Conservation (phyloP, 2,113 vertebrate genomes). For the Heterochromis multidens region DNA sequence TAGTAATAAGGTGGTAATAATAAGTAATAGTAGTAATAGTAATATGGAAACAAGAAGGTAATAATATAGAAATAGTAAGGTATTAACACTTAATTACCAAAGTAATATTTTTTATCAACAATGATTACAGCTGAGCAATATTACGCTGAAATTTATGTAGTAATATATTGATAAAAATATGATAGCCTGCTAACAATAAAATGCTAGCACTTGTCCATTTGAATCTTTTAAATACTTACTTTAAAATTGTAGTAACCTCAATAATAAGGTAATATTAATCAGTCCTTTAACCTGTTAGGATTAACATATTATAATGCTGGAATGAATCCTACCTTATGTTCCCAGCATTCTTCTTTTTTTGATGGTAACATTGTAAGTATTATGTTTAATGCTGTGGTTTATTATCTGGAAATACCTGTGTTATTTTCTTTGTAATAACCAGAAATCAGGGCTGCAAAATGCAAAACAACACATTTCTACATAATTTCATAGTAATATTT, state of each 20-base stretch:
- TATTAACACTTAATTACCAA: background rate
- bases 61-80: background rate
- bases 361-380: too few relatives aligned
- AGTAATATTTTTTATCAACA: background rate
- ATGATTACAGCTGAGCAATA: background rate
- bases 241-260: too few relatives aligned
- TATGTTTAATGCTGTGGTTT: background rate
- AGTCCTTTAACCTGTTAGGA: too few relatives aligned
- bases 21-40: background rate
- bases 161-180: background rate
- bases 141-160: background rate
- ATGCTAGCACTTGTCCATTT: background rate
- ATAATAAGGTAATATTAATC: too few relatives aligned
- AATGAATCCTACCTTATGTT: too few relatives aligned
- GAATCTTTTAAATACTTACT: background rate
- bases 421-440: too few relatives aligned
- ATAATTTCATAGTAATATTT: too few relatives aligned
- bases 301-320: too few relatives aligned
- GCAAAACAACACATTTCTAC: too few relatives aligned
- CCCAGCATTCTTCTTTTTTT: too few relatives aligned
- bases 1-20: background rate
- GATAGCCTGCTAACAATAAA: background rate
- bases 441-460: too few relatives aligned
- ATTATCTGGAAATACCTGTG: background rate
- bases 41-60: background rate